phyloP scores from a whole-genome alignment of 2,888 invertebrate species.

The Tolmerus cingulatus region DNA sequence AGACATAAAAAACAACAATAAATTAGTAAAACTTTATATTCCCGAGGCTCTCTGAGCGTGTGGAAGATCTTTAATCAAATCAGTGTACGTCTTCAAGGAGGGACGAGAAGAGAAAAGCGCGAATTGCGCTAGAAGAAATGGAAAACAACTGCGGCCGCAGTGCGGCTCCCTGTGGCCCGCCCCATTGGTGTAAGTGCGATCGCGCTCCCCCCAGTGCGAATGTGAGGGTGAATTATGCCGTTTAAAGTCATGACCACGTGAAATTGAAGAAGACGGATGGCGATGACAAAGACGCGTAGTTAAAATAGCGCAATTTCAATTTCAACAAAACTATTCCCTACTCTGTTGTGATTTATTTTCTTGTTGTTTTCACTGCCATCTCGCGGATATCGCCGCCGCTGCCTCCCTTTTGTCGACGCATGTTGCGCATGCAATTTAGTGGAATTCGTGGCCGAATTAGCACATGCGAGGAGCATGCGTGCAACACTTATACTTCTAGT shows the following conservation, averaged over 20 bases:
- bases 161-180: not conserved
- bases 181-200: not conserved
- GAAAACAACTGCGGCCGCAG: not conserved
- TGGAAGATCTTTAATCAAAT: not conserved
- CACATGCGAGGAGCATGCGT: conserved; percentile 22
- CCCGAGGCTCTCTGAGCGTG: not conserved
- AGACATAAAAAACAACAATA: not conserved
- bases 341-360: not conserved
- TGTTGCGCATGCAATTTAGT: not conserved
- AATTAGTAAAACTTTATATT: not conserved
- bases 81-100: not conserved
- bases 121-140: not conserved
- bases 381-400: not conserved
- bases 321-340: conserved; percentile 5
- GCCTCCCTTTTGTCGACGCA: not conserved
- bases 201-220: not conserved
- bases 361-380: not conserved
- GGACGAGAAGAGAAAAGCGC: not conserved
- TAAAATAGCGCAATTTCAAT: conserved; percentile 33
- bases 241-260: conserved; percentile 42
- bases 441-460: not conserved
- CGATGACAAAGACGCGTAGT: conserved; percentile 29
- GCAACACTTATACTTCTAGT: not conserved
- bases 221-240: conserved; percentile 23
- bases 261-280: conserved; percentile 6